These are phyloP conservation scores for Jacana jacana DNA, from an alignment of 2,113 vertebrate genomes.

Conservation along the genomic window DNA sequence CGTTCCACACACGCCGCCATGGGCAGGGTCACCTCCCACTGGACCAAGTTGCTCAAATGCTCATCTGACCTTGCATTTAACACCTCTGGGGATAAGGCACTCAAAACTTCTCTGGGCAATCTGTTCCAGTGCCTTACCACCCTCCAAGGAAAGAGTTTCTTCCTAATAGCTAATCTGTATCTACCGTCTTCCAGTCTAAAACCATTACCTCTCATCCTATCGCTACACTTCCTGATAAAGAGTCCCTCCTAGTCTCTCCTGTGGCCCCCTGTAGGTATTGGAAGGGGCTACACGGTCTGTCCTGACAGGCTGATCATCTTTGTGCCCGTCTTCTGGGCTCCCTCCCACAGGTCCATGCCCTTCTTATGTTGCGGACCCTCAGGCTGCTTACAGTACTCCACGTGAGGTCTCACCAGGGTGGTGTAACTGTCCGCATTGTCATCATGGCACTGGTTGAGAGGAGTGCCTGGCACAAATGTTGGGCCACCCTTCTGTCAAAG, in stretches of 20 bases:
- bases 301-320: not conserved
- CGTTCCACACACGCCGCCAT: not conserved
- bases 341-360: not conserved
- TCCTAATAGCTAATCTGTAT: not conserved
- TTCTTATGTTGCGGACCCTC: not conserved
- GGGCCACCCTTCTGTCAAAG: rapidly evolving
- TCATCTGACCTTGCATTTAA: not conserved
- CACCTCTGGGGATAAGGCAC: not conserved
- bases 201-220: not conserved
- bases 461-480: not conserved
- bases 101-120: not conserved
- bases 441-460: rapidly evolving
- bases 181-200: not conserved
- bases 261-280: not conserved
- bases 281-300: not conserved
- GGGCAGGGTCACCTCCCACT: not conserved
- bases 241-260: not conserved
- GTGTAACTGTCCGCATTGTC: rapidly evolving
- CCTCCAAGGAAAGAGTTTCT: not conserved
- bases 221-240: not conserved
- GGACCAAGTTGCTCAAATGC: not conserved
- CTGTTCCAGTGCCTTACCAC: not conserved
- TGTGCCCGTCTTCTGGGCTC: not conserved
- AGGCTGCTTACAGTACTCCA: not conserved
- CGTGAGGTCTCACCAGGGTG: not conserved